Conservation (phyloP, 2,888 invertebrate species). For the Drosophila prolongata region DNA sequence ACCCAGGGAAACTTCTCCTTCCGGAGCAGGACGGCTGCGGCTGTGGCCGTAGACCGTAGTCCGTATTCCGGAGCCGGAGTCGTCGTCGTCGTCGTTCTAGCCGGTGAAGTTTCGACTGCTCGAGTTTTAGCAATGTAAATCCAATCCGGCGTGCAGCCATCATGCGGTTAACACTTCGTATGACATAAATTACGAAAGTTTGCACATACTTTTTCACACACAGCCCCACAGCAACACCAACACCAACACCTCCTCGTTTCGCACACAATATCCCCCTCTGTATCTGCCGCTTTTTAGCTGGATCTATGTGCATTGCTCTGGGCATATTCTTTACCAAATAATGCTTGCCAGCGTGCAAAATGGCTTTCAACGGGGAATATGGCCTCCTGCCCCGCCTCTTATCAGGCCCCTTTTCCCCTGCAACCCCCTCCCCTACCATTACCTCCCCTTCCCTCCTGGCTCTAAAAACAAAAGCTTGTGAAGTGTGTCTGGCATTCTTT, state of each 20-base stretch:
- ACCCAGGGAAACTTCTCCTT: slow-evolving; percentile 8
- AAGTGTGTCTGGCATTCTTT: slow-evolving; percentile 77
- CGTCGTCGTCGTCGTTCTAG: slow-evolving; percentile 28
- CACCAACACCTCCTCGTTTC: not conserved
- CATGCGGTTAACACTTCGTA: slow-evolving; percentile 82
- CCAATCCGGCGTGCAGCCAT: slow-evolving; percentile 80
- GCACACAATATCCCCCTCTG: not conserved
- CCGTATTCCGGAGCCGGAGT: slow-evolving; percentile 11
- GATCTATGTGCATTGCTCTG: slow-evolving; percentile 54
- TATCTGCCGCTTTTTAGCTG: slow-evolving; percentile 12
- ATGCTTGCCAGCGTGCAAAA: slow-evolving; percentile 62
- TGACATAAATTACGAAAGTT: slow-evolving; percentile 82
- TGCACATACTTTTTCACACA: slow-evolving; percentile 79
- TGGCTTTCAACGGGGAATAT: slow-evolving; percentile 66
- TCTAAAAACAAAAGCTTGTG: slow-evolving; percentile 53
- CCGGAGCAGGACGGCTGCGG: slow-evolving; percentile 21
- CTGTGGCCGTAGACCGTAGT: slow-evolving; percentile 5
- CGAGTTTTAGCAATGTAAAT: slow-evolving; percentile 76
- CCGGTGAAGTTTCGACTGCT: slow-evolving; percentile 61
- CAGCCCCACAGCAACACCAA: slow-evolving; percentile 36
- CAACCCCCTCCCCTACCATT: not conserved
- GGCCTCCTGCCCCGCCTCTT: slow-evolving; percentile 12
- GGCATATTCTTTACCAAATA: slow-evolving; percentile 73
- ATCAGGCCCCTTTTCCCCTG: not conserved
- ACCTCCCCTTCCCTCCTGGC: not conserved